Percentiles rank a stretch among this genome's conserved stretches.
Evolutionary conservation across 2,888 invertebrate genomes (phyloP).

Genomic region (Pyrochroa serraticornis): DNA sequence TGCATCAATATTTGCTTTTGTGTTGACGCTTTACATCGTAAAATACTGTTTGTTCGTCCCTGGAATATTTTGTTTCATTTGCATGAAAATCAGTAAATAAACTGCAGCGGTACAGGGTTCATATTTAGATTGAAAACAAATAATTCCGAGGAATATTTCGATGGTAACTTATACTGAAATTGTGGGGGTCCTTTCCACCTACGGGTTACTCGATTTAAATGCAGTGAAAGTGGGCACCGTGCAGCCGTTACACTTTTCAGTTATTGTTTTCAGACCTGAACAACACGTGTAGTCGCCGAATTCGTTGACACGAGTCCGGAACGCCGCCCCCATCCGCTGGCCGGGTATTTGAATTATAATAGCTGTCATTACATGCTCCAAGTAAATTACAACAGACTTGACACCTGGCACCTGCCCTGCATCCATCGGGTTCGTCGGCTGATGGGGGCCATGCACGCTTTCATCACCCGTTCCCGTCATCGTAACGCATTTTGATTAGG

Average conservation of each 20-base stretch:
- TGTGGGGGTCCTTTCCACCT: no score
- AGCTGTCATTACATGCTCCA: constrained; percentile 33
- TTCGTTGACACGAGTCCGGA: constrained; percentile 15
- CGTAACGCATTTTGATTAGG: constrained; percentile 10
- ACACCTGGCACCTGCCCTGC: constrained; percentile 32
- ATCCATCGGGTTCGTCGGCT: constrained; percentile 10
- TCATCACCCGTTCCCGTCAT: constrained; percentile 10
- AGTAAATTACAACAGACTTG: constrained; percentile 33
- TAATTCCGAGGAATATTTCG: no score
- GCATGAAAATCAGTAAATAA: no score
- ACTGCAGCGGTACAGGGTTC: no score
- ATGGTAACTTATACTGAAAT: no score
- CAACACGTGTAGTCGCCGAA: constrained; percentile 17
- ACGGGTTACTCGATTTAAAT: neutral
- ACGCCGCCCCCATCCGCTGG: constrained; percentile 24
- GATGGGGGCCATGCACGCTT: constrained; percentile 18
- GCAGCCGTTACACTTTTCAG: constrained; percentile 22
- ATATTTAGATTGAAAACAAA: no score
- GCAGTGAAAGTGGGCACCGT: neutral
- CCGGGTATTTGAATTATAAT: constrained; percentile 30
- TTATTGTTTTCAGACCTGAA: constrained; percentile 18
- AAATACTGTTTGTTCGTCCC: no score
- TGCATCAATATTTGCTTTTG: no score
- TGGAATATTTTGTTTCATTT: no score
- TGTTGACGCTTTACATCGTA: no score